Percentiles rank a stretch among this genome's conserved stretches.
These are phyloP conservation scores for Ganaspis sp. DNA, from an alignment of 1,140 invertebrate genomes.

Conservation along the genomic window DNA sequence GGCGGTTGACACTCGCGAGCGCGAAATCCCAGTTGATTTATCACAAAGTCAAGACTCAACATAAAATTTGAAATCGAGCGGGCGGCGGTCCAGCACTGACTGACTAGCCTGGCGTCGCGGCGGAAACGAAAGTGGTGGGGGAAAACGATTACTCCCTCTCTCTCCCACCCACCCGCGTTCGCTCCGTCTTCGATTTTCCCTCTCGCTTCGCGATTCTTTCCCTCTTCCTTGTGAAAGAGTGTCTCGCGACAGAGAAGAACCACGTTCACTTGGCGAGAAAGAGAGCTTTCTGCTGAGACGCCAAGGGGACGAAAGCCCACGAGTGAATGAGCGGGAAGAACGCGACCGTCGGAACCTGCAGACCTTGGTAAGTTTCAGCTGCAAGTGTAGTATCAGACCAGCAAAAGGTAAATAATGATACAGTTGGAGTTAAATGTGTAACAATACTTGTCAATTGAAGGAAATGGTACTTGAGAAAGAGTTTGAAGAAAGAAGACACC, in stretches of 20 bases:
- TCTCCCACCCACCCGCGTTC: slow-evolving; percentile 45
- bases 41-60: slow-evolving; percentile 60
- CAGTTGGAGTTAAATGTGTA: too few species aligned
- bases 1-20: slow-evolving; percentile 25
- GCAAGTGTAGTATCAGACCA: not conserved
- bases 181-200: slow-evolving; percentile 49
- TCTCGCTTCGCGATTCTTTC: slow-evolving; percentile 51
- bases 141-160: slow-evolving; percentile 58
- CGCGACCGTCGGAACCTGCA: slow-evolving; percentile 26
- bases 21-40: slow-evolving; percentile 45
- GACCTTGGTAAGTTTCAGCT: not conserved
- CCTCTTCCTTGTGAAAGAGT: slow-evolving; percentile 4
- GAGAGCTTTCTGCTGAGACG: not conserved
- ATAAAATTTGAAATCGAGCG: slow-evolving; percentile 68
- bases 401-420: not conserved
- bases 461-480: too few species aligned
- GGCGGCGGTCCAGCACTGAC: slow-evolving; percentile 77
- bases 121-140: slow-evolving; percentile 71
- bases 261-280: not conserved
- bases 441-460: too few species aligned
- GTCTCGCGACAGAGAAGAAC: slow-evolving; percentile 33
- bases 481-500: too few species aligned
- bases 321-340: slow-evolving; percentile 29
- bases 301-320: not conserved
- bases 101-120: slow-evolving; percentile 74